Evolutionary conservation across 2,113 vertebrate genomes (phyloP).

Genomic region (Pseudorhombus dupliciocellatus): DNA sequence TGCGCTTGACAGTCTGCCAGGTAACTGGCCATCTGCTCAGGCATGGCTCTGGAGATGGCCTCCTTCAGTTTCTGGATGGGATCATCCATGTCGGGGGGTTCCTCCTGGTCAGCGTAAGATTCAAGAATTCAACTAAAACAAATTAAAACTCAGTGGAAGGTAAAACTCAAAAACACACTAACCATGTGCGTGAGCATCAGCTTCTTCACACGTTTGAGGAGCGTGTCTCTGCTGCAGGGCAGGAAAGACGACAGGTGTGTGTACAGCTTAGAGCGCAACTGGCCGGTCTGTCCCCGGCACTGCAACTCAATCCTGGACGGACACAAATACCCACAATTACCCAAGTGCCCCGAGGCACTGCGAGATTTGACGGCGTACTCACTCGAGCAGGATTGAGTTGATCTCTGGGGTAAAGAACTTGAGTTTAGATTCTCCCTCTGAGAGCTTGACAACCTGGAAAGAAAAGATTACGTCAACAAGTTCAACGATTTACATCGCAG

Average conservation of each 20-base stretch:
- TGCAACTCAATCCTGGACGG: slow-evolving; percentile 87
- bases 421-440: slow-evolving; percentile 88
- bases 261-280: slow-evolving; percentile 88
- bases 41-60: slow-evolving; percentile 89
- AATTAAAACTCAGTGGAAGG: background rate
- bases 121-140: background rate
- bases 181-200: slow-evolving; percentile 87
- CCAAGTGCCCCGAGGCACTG: background rate
- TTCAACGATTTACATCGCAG: background rate
- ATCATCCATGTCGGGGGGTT: slow-evolving; percentile 80
- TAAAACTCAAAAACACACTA: slow-evolving; percentile 35
- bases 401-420: slow-evolving; percentile 92
- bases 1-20: slow-evolving; percentile 86
- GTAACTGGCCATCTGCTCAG: slow-evolving; percentile 90
- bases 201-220: slow-evolving; percentile 88
- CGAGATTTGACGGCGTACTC: slow-evolving; percentile 70
- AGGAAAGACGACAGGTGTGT: slow-evolving; percentile 90
- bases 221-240: slow-evolving; percentile 91
- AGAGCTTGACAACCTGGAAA: slow-evolving; percentile 85
- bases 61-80: slow-evolving; percentile 89
- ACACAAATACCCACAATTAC: background rate
- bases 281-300: slow-evolving; percentile 85
- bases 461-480: background rate
- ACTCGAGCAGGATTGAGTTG: slow-evolving; percentile 91
- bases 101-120: slow-evolving; percentile 78